Base-by-base conservation (phyloP, 2,888 invertebrate species). In the Parthenolecanium corni region DNA sequence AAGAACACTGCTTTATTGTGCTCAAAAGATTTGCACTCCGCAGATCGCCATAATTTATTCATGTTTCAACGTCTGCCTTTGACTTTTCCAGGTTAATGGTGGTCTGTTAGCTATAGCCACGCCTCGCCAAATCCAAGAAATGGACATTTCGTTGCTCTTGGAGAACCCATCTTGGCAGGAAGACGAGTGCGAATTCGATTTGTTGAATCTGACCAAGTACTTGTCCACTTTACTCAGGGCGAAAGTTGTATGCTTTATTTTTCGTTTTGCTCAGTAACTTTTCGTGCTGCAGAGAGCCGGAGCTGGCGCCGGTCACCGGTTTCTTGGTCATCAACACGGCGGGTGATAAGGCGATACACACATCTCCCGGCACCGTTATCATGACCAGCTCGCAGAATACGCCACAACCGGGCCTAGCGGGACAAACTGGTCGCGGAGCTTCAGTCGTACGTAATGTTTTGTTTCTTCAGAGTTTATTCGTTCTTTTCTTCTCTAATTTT, bases 101-200 rank as follows among this genome's bases (percentile, higher is more conserved):
- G 89, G 91, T 38, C 76, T 89, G 67, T 82, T 98, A 68, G 89
- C 94, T 0, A 81, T 98, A 68, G 91, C 96, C 5, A 98, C 96
- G 51, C 90, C 93, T 0, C 84, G 94, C 64, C 98, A 98, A 75
- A 84, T 98, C 12, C 94, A 97, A 72, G 98, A 99, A 77, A 86
- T 98, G 82, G 96, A 97, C 75, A 93, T 98, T 69, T 88, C 92
- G 0, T 77, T 92, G 52, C 77, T 98, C 25, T 77, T 89, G n/a
- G 89, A 92, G 71, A 85, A 92, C 62, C 88, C 90, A 6, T 84
- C 85, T 67, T 97, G 96, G 95, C 80, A 94, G 65, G 92, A 94
- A 76, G 95, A 97, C 75, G 93, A 96, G 75, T 94, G 93, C 72
- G 96, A 97, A 75, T 85, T 95, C 71, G 97, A 98, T 76, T 86